Conservation (phyloP, 2,797 vertebrate genomes). For the Paedocypris micromegethes region DNA sequence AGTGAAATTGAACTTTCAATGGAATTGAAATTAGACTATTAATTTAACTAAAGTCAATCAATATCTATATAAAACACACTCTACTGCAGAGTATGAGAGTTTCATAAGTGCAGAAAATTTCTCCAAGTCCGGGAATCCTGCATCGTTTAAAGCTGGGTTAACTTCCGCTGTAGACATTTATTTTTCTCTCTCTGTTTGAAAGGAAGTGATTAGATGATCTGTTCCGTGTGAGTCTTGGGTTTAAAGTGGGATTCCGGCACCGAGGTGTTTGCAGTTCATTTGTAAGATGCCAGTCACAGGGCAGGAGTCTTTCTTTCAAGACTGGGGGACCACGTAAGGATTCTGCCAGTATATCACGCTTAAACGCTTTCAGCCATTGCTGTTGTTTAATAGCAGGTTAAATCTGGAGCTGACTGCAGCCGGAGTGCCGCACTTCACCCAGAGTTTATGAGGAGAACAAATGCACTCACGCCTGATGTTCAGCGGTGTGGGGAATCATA, state of each 20-base stretch:
- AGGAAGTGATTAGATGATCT: conserved; percentile 36
- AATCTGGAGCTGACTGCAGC: conserved; percentile 14
- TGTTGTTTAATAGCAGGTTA: conserved; percentile 13
- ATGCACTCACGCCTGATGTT: conserved; percentile 13
- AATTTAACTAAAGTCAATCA: too few species aligned
- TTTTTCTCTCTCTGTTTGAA: conserved; percentile 2
- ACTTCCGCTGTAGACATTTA: too few species aligned
- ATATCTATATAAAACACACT: too few species aligned
- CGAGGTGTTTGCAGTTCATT: conserved; percentile 21
- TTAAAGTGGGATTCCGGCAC: conserved; percentile 32
- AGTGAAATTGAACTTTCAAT: too few species aligned
- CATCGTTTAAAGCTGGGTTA: too few species aligned
- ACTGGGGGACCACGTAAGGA: background rate
- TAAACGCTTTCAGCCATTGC: conserved; percentile 19
- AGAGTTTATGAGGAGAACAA: conserved; percentile 24
- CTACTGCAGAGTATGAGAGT: too few species aligned
- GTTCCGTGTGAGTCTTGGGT: conserved; percentile 19
- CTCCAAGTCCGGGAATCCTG: too few species aligned
- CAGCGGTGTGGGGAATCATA: conserved; percentile 20
- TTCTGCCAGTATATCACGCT: conserved; percentile 11
- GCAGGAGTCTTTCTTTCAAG: conserved; percentile 8
- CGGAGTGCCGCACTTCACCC: conserved; percentile 13
- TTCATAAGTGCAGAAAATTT: too few species aligned
- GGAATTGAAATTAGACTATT: too few species aligned
- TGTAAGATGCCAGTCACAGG: conserved; percentile 23